Conservation (phyloP, 2,113 vertebrate genomes). For the Melospiza melodia region DNA sequence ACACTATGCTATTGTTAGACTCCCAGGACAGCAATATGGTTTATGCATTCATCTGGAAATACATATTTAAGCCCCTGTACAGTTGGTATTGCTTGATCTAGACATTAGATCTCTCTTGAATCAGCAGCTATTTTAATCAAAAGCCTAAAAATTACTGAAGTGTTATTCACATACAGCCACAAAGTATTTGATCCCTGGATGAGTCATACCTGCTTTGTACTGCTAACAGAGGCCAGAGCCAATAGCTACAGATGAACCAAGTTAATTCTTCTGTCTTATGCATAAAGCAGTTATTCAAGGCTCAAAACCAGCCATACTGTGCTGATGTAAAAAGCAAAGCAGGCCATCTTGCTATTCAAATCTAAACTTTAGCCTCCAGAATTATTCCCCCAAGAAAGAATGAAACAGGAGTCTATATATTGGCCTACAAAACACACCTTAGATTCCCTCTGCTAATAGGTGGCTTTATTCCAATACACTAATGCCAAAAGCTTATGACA, state of each 20-base stretch:
- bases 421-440: background rate
- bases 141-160: constrained; percentile 43
- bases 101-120: constrained; percentile 13
- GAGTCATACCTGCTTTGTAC: constrained; percentile 60
- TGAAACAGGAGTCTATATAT: background rate
- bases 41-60: constrained; percentile 55
- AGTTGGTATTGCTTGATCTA: constrained; percentile 42
- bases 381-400: background rate
- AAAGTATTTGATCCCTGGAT: constrained; percentile 46
- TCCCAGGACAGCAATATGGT: background rate
- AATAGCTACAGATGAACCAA: constrained; percentile 4
- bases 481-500: constrained; percentile 25
- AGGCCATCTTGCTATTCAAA: background rate
- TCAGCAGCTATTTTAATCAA: constrained; percentile 55
- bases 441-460: background rate
- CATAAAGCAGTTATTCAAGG: constrained; percentile 18
- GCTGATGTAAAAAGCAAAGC: background rate
- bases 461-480: background rate
- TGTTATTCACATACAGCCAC: constrained; percentile 31
- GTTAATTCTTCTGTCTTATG: constrained; percentile 34
- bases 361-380: background rate
- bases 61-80: constrained; percentile 29
- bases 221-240: background rate
- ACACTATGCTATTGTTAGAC: background rate
- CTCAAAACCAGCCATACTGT: background rate